Evolutionary conservation across 2,888 invertebrate genomes (phyloP), one percentile per base, ranked within the genome.

Genomic region (Tipula vernalis): DNA sequence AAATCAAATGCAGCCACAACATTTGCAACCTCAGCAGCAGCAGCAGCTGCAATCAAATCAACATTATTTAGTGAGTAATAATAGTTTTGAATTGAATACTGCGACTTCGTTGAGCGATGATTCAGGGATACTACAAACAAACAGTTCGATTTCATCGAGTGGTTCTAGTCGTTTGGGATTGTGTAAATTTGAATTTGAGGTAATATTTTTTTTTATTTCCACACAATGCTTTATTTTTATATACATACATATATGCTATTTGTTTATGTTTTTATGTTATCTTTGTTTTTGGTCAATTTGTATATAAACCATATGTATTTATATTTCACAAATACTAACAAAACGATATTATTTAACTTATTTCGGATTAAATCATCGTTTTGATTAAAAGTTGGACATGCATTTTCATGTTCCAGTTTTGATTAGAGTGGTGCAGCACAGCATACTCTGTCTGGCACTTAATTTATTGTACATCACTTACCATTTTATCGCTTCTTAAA

Each of bases 141-240:
- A 91, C 87, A 91, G 91, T 89, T 91, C 91, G 88, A 91, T 91
- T 89, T 91, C 91, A 47, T 91, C 91, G 88, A 91, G 91, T 6
- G 91, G 91, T 88, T 91, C 91, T 39, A 91, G 91, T 89, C 90
- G 91, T 86, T 88, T 91, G 86, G 91, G 91, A 87, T 89, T 91
- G 89, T 91, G 91, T 88, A 91, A 91, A 89, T 91, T 90, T 87
- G 91, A 91, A 88, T 90, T 91, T 88, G 91, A 91, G 90, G 91
- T 91, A 89, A 86, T 57, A n/a, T 15, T 28, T 28, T 36, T 51
- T 12, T 28, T 36, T 47, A 36, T 47, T 51, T 36, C 3, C 44
- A 44, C 28, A 51, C 6, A 51, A 86, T 47, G 13, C 44, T 51
- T 36, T 36, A 42, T 85, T 3, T 41, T 39, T 86, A 28, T 13